Evolutionary conservation across 2,888 invertebrate species (phyloP).

Genomic region (Ctenicera cuprea): DNA sequence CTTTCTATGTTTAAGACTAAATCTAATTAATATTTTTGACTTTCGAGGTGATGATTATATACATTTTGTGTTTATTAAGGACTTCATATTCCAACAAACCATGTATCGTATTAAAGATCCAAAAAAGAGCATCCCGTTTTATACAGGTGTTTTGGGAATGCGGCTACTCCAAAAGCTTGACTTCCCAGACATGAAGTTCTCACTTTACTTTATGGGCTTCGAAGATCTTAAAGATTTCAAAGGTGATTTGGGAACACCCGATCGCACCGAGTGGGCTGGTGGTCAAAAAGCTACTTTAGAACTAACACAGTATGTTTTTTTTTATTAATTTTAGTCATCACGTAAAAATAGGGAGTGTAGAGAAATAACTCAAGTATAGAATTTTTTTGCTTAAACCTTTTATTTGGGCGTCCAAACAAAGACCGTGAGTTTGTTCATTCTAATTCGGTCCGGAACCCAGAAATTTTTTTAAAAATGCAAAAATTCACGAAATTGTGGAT

Average conservation of each 20-base stretch:
- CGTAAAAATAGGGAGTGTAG: too few species aligned
- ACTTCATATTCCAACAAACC: constrained; percentile 96
- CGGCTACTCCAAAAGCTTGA: constrained; percentile 90
- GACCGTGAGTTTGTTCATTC: too few species aligned
- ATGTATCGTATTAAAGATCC: constrained; percentile 98
- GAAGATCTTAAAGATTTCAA: constrained; percentile 86
- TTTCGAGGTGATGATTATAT: too few species aligned
- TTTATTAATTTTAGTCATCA: too few species aligned
- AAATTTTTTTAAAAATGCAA: too few species aligned
- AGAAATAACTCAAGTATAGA: too few species aligned
- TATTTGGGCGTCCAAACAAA: too few species aligned
- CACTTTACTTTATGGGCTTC: constrained; percentile 89
- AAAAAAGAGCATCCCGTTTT: constrained; percentile 89
- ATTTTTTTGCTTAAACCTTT: too few species aligned
- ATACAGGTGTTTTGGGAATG: constrained; percentile 94
- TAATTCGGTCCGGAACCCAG: too few species aligned
- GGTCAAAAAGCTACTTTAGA: constrained; percentile 91
- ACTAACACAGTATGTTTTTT: constrained; percentile 86
- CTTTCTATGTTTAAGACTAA: too few species aligned
- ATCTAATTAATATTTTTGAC: too few species aligned
- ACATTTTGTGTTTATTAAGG: constrained; percentile 74
- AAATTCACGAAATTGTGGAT: too few species aligned
- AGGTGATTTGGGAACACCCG: constrained; percentile 76
- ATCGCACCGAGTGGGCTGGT: constrained; percentile 86
- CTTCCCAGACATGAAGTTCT: constrained; percentile 92